A percentile compares a stretch with the other conserved stretches of the same genome.
These are phyloP conservation scores for Ditula angustiorana DNA, from an alignment of 2,888 invertebrate genomes.

Conservation along the genomic window DNA sequence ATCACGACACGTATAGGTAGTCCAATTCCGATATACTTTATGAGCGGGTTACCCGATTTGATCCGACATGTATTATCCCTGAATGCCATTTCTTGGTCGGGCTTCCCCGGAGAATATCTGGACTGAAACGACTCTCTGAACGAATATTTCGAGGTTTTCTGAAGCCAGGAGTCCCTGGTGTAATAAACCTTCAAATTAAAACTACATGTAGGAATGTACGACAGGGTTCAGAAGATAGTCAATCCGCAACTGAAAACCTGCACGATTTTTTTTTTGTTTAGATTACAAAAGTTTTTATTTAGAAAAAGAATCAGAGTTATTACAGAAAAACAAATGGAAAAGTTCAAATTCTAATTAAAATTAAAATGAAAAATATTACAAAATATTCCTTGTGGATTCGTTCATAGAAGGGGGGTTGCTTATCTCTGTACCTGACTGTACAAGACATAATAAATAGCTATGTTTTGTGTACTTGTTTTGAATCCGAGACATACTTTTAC, in stretches of 20 bases:
- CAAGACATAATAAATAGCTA: no score
- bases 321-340: no score
- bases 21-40: background rate
- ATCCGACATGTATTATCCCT: conserved; percentile 43
- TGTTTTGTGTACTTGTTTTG: no score
- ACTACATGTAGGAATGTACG: conserved; percentile 15
- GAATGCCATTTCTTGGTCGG: conserved; percentile 48
- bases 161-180: conserved; percentile 43
- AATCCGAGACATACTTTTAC: no score
- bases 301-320: background rate
- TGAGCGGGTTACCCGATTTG: conserved; percentile 42
- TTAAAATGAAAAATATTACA: no score
- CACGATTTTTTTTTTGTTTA: no score
- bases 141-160: conserved; percentile 51
- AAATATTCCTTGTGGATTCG: no score
- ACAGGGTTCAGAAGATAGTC: background rate
- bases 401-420: no score
- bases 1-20: background rate
- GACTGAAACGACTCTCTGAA: conserved; percentile 44
- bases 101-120: conserved; percentile 47
- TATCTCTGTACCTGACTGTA: no score
- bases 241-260: no score
- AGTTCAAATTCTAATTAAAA: no score
- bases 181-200: conserved; percentile 34
- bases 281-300: background rate